These are phyloP conservation scores for Nixonia krombeini DNA, from an alignment of 1,140 invertebrate species.

Conservation along the genomic window DNA sequence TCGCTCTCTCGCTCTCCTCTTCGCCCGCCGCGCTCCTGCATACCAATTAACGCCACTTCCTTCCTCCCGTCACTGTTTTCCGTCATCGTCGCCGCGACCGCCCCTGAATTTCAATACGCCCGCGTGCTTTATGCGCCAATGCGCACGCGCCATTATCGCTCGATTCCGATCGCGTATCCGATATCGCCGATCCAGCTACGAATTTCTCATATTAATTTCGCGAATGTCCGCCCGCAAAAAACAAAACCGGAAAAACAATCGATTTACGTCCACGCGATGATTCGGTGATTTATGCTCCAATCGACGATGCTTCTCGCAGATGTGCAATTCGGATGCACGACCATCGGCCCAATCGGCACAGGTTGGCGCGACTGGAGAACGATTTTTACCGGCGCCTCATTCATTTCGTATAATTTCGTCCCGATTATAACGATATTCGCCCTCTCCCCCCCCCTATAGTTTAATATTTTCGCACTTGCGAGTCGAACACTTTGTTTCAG, in stretches of 20 bases:
- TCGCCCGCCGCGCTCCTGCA: constrained; percentile 50
- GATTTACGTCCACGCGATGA: no score
- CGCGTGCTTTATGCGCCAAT: constrained; percentile 35
- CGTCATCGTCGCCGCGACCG: constrained; percentile 46
- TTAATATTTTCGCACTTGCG: neutral
- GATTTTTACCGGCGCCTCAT: no score
- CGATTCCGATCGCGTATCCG: constrained; percentile 42
- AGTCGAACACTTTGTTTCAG: constrained; percentile 4
- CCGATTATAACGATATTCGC: no score
- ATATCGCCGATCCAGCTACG: neutral
- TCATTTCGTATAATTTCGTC: no score
- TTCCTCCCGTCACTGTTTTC: constrained; percentile 63
- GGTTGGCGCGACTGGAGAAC: no score
- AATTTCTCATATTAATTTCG: constrained; percentile 9
- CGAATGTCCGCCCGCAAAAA: no score
- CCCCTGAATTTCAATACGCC: constrained; percentile 58
- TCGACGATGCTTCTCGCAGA: no score
- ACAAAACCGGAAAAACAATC: no score
- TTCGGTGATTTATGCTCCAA: no score
- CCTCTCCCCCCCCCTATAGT: no score
- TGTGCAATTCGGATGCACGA: no score
- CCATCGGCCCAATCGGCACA: no score
- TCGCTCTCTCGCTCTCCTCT: neutral
- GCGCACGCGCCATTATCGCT: constrained; percentile 41
- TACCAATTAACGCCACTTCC: constrained; percentile 63